Conservation (phyloP, 2,113 vertebrate species). For the Megaleporinus macrocephalus region DNA sequence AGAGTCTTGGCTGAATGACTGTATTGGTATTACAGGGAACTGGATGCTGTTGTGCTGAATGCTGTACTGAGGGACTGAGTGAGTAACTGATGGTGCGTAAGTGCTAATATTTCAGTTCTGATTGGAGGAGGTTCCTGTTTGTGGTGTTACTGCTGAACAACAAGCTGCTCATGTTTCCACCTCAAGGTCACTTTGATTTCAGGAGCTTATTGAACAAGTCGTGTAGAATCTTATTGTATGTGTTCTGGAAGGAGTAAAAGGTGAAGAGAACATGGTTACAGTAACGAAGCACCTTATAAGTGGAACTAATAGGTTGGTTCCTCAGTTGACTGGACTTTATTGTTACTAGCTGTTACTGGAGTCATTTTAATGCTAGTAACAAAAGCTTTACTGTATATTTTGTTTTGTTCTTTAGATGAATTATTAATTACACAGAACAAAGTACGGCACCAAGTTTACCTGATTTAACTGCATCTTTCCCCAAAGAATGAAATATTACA, state of each 20-base stretch:
- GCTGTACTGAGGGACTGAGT: too few species aligned
- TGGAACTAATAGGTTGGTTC: neutral
- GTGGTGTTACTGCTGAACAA: neutral
- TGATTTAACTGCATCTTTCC: too few species aligned
- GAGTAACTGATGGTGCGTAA: too few species aligned
- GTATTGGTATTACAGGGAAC: neutral
- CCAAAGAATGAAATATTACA: neutral
- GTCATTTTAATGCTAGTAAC: neutral
- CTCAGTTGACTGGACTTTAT: neutral
- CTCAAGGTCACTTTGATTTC: neutral
- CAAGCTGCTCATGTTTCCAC: neutral
- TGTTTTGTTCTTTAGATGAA: neutral
- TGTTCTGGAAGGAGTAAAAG: neutral
- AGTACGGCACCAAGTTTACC: too few species aligned
- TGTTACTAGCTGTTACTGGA: neutral
- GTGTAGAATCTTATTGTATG: neutral
- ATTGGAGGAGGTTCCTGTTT: neutral
- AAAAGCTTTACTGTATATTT: neutral
- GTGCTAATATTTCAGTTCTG: too few species aligned
- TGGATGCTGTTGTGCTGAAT: neutral
- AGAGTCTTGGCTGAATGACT: neutral
- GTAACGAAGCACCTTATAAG: neutral
- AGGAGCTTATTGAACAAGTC: neutral
- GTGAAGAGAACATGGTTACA: neutral
- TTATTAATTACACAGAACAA: neutral